Conservation (phyloP, 1,140 invertebrate genomes). For the Saccostrea echinata region DNA sequence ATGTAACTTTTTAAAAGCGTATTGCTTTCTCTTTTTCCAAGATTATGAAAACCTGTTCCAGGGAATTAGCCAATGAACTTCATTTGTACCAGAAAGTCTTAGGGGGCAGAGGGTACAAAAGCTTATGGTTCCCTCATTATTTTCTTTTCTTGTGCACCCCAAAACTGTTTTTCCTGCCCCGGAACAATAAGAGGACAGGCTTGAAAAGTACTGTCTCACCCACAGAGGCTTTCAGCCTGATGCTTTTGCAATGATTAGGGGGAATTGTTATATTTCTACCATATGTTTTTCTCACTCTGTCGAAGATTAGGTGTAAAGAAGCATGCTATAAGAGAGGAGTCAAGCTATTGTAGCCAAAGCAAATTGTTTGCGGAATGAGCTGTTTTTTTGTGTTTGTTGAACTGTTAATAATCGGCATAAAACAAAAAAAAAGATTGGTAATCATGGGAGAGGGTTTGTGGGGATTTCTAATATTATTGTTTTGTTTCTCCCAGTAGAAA, state of each 20-base stretch:
- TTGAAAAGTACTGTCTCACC: background rate
- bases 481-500: background rate
- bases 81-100: slow-evolving; percentile 37
- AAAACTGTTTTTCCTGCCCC: slow-evolving; percentile 33
- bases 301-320: slow-evolving; percentile 36
- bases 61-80: slow-evolving; percentile 52
- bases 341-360: slow-evolving; percentile 36
- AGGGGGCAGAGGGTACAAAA: slow-evolving; percentile 39
- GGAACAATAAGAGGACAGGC: slow-evolving; percentile 16
- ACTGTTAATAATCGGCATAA: slow-evolving; percentile 34
- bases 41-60: background rate
- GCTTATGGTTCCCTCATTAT: slow-evolving; percentile 24
- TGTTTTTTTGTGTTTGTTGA: slow-evolving; percentile 33
- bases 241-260: slow-evolving; percentile 32
- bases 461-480: slow-evolving; percentile 18
- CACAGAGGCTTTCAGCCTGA: slow-evolving; percentile 5
- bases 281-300: slow-evolving; percentile 33
- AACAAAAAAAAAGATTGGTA: slow-evolving; percentile 36
- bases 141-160: slow-evolving; percentile 38
- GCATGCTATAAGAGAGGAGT: slow-evolving; percentile 20
- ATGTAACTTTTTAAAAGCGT: too few relatives aligned
- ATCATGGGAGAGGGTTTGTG: background rate
- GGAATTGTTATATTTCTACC: slow-evolving; percentile 34
- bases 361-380: slow-evolving; percentile 28
- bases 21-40: background rate